Evolutionary conservation across 1,140 invertebrate genomes (phyloP).

Genomic region (Paralvinella palmiformis): DNA sequence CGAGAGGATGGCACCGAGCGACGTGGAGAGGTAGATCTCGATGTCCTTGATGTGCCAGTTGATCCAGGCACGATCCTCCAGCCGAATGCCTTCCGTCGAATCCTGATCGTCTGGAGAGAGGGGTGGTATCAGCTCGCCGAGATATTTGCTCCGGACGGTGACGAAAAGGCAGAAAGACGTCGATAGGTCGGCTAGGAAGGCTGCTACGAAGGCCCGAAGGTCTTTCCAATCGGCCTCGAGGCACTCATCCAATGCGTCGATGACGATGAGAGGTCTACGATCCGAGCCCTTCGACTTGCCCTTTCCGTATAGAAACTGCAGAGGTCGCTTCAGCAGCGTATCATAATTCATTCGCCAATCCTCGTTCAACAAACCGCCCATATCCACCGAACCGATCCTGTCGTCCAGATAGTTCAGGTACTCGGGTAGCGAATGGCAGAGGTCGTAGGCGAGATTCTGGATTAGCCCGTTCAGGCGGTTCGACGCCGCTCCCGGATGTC

Average conservation of each 20-base stretch:
- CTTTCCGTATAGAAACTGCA: constrained; percentile 2
- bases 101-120: neutral
- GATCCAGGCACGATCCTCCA: constrained; percentile 5
- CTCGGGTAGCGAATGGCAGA: constrained; percentile 5
- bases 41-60: constrained; percentile 11
- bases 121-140: neutral
- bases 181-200: neutral
- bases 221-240: neutral
- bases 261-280: neutral
- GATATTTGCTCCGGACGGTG: neutral
- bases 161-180: constrained; percentile 1
- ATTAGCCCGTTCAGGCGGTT: neutral
- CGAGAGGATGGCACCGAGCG: constrained; percentile 10
- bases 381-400: neutral
- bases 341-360: neutral
- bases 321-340: neutral
- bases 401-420: constrained; percentile 13
- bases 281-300: neutral
- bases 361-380: neutral
- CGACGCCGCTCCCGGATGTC: neutral
- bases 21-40: constrained; percentile 4
- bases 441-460: neutral
- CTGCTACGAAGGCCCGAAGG: neutral
- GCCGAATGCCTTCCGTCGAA: no score
- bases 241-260: neutral